These are phyloP conservation scores for human DNA, from an alignment of 2,113 vertebrate genomes.

Conservation along the genomic window DNA sequence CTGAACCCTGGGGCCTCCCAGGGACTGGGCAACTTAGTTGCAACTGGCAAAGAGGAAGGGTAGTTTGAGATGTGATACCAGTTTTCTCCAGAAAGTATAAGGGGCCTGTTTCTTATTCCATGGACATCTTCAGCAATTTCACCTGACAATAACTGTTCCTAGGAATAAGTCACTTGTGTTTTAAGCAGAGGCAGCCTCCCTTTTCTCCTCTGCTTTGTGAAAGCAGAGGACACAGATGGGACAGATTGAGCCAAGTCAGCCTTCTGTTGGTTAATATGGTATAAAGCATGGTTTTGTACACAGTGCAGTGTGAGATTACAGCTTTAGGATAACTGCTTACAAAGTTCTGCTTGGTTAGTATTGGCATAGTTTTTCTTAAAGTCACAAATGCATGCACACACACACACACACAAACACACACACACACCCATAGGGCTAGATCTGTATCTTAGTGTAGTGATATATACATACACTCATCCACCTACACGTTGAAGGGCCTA, in stretches of 20 bases:
- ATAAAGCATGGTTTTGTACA: conserved; percentile 75
- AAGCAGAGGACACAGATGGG: conserved; percentile 44
- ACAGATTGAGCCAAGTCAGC: conserved; percentile 68
- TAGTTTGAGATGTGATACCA: conserved; percentile 36
- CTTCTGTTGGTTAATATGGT: conserved; percentile 63
- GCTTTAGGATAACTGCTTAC: conserved; percentile 80
- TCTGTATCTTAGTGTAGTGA: conserved; percentile 72
- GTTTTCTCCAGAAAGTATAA: conserved; percentile 54
- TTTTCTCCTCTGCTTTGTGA: neutral
- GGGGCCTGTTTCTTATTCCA: conserved; percentile 71
- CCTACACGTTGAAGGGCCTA: conserved; percentile 27
- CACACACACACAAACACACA: too few relatives aligned
- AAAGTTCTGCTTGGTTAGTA: conserved; percentile 80
- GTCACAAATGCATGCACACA: conserved; percentile 49
- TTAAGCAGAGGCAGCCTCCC: conserved; percentile 68
- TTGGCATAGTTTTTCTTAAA: conserved; percentile 79
- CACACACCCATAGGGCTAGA: conserved; percentile 67
- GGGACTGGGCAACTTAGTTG: conserved; percentile 60
- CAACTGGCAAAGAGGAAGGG: conserved; percentile 34
- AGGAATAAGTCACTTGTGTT: conserved; percentile 76
- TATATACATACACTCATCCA: conserved; percentile 61
- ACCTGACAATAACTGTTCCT: conserved; percentile 66
- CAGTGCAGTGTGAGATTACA: conserved; percentile 75
- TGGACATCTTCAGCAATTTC: conserved; percentile 71
- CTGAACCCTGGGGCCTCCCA: conserved; percentile 47